Base-by-base conservation (phyloP, 2,888 invertebrate genomes). In the Polylopha cassiicola region DNA sequence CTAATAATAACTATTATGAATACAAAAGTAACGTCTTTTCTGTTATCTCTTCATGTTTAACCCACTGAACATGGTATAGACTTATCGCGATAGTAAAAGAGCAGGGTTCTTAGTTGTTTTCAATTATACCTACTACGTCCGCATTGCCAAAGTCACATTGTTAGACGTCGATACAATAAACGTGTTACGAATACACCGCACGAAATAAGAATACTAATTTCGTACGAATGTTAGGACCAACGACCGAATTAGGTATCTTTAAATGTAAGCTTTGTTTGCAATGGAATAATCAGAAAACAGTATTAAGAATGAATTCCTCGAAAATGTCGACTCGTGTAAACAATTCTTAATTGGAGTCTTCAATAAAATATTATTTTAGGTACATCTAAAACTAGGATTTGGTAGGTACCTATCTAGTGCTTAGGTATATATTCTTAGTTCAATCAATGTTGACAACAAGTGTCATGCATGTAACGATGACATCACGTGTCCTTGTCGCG, bases 401-500 rank as follows among this genome's bases (percentile, higher is more conserved):
- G n/a, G n/a, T n/a, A n/a, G n/a, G n/a, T n/a, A n/a, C n/a, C n/a
- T n/a, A n/a, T n/a, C n/a, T n/a, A n/a, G n/a, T n/a, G n/a, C n/a
- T n/a, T n/a, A n/a, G n/a, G n/a, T n/a, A n/a, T n/a, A n/a, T n/a
- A n/a, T n/a, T n/a, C n/a, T n/a, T n/a, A 21, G 9, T 14, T 14
- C 18, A 21, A 30, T 5, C 20, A 18, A 54, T 70, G 73, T 77
- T 76, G 67, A 72, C 73, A 73, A 73, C 73, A 69, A 60, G 48
- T 45, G 61, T 51, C 51, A 46, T 58, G 59, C 70, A 71, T 61
- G 70, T 64, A 71, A 52, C 51, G 58, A 60, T 84, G 80, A 81
- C 77, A 69, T 82, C 82, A 81, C 65, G 56, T 71, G 82, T 71
- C 84, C 84, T 84, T 84, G 84, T 61, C 60, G 62, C 64, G 66